Evolutionary conservation across 2,888 invertebrate species (phyloP).

Genomic region (Ganaspis brasiliensis): DNA sequence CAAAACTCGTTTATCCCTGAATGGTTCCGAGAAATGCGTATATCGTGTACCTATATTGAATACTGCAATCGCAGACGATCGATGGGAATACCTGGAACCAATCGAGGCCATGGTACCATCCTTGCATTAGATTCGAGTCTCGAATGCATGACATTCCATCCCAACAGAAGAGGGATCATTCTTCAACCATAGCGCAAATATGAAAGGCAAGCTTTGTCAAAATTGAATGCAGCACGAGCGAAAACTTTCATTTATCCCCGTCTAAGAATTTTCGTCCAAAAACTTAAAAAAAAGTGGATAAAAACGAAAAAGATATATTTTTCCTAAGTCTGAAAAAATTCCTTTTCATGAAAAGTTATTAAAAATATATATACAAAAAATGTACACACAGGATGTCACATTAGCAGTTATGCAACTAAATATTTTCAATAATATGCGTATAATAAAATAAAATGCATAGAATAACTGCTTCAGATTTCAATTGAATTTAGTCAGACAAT

Average conservation of each 20-base stretch:
- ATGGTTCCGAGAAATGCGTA: slow-evolving; percentile 32
- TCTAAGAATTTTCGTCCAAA: background rate
- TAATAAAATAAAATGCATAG: no score
- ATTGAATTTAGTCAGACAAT: no score
- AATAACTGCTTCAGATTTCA: no score
- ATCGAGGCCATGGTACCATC: slow-evolving; percentile 51
- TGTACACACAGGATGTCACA: no score
- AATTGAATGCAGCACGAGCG: slow-evolving; percentile 15
- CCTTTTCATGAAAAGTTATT: background rate
- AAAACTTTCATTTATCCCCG: slow-evolving; percentile 18
- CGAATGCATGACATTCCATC: slow-evolving; percentile 54
- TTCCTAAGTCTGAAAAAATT: background rate
- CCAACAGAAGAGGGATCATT: slow-evolving; percentile 52
- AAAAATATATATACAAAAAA: no score
- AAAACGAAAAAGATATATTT: no score
- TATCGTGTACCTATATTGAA: slow-evolving; percentile 43
- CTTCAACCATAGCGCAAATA: slow-evolving; percentile 26
- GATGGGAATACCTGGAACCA: slow-evolving; percentile 57
- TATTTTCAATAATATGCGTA: no score
- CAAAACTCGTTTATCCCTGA: slow-evolving; percentile 34
- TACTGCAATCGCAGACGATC: slow-evolving; percentile 53
- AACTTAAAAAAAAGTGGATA: background rate
- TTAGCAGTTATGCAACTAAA: no score
- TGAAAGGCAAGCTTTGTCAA: slow-evolving; percentile 42
- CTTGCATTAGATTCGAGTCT: slow-evolving; percentile 48